Percentiles rank a stretch among this genome's conserved stretches.
Conservation (phyloP, 1,140 invertebrate species). For the Rhopalosiphum maidis region DNA sequence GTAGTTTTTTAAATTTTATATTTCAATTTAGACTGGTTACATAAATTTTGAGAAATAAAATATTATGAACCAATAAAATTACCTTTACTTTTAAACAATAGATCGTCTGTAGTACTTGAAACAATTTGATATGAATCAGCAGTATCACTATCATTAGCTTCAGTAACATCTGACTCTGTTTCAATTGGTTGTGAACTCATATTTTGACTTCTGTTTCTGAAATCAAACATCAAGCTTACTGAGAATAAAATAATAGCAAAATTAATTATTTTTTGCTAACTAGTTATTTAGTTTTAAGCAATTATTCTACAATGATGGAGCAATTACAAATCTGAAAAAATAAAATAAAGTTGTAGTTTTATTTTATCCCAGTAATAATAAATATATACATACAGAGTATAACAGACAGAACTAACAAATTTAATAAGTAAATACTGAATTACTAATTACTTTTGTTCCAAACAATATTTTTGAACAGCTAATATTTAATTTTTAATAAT, state of each 20-base stretch:
- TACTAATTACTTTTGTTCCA: no score
- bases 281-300: no score
- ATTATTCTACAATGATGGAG: no score
- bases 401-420: no score
- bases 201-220: constrained; percentile 12
- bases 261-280: no score
- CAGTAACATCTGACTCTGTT: neutral
- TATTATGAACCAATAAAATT: neutral
- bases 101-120: constrained; percentile 33
- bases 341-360: no score
- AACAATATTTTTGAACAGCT: no score
- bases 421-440: no score
- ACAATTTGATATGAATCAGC: constrained; percentile 3
- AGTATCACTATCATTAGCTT: constrained; percentile 30
- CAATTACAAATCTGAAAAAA: no score
- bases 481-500: no score
- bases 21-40: neutral
- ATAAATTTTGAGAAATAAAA: neutral
- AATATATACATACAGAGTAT: no score
- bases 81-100: constrained; percentile 16
- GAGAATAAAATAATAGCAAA: neutral
- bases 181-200: constrained; percentile 15
- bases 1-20: neutral
- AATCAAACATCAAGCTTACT: neutral
- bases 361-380: no score